Percentiles rank a stretch among this genome's conserved stretches.
Conservation (phyloP, 2,113 vertebrate genomes). For the Alosa alosa region DNA sequence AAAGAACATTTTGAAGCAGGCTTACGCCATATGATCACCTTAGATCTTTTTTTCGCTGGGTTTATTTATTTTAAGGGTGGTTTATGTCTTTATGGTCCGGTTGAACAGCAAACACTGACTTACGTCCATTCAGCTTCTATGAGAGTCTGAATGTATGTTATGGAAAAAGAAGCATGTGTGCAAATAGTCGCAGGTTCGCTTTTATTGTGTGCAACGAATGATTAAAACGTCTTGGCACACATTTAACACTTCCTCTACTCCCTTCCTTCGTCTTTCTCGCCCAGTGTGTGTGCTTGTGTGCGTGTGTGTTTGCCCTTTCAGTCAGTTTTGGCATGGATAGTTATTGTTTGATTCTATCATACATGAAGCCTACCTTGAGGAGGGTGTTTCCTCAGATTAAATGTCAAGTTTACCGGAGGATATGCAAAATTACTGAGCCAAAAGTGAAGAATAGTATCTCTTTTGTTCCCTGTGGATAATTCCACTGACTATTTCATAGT, state of each 20-base stretch:
- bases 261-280: background rate
- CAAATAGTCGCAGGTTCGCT: background rate
- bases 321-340: background rate
- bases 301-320: background rate
- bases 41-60: background rate
- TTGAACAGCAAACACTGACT: background rate
- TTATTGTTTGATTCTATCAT: background rate
- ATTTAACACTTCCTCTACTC: background rate
- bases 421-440: background rate
- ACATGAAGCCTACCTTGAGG: background rate
- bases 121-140: background rate
- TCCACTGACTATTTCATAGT: background rate
- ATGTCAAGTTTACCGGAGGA: slow-evolving; percentile 11
- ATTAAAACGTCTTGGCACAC: background rate
- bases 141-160: background rate
- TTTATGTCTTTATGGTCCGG: background rate
- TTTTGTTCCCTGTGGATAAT: background rate
- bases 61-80: slow-evolving; percentile 15
- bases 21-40: background rate
- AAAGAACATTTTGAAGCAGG: background rate
- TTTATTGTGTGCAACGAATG: background rate
- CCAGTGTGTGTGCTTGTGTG: background rate
- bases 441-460: background rate
- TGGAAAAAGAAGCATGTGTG: slow-evolving; percentile 9
- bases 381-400: background rate